These are phyloP conservation scores for Drosophila azteca DNA, from an alignment of 1,140 invertebrate species.

Conservation along the genomic window DNA sequence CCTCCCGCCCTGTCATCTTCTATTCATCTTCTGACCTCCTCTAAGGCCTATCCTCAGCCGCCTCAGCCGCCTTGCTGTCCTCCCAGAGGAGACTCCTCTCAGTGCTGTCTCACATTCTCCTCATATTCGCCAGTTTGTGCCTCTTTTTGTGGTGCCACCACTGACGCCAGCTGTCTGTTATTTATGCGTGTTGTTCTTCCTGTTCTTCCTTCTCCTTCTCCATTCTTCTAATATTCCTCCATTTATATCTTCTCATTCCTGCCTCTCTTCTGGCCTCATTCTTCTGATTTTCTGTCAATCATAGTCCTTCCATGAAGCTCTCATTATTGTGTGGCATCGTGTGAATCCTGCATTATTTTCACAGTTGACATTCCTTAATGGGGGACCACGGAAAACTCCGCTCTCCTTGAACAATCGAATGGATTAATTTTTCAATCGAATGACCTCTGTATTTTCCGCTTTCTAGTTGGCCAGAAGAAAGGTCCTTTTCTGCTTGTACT, in stretches of 20 bases:
- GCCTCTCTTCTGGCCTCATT: not conserved
- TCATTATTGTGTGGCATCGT: slow-evolving; percentile 42
- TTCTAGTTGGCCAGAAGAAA: no score
- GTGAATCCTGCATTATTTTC: slow-evolving; percentile 55
- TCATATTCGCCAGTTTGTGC: slow-evolving; percentile 1
- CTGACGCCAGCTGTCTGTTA: slow-evolving; percentile 43
- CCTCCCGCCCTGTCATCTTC: no score
- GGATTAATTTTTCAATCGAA: no score
- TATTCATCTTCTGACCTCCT: no score
- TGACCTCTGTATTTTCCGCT: no score
- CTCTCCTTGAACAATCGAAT: not conserved
- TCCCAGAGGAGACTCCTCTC: no score
- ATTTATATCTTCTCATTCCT: slow-evolving; percentile 1
- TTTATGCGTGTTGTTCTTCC: slow-evolving; percentile 7
- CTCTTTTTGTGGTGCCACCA: slow-evolving; percentile 12
- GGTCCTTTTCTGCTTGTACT: no score
- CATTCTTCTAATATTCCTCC: not conserved
- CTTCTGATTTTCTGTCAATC: not conserved
- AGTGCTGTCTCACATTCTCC: not conserved
- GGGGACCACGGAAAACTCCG: not conserved
- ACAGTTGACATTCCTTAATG: slow-evolving; percentile 62
- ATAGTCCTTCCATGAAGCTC: slow-evolving; percentile 23
- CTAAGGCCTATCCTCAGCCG: no score
- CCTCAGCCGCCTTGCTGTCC: not conserved
- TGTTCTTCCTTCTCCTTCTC: not conserved